These are phyloP conservation scores for Podarcis raffonei DNA, from an alignment of 2,113 vertebrate species.

Conservation along the genomic window DNA sequence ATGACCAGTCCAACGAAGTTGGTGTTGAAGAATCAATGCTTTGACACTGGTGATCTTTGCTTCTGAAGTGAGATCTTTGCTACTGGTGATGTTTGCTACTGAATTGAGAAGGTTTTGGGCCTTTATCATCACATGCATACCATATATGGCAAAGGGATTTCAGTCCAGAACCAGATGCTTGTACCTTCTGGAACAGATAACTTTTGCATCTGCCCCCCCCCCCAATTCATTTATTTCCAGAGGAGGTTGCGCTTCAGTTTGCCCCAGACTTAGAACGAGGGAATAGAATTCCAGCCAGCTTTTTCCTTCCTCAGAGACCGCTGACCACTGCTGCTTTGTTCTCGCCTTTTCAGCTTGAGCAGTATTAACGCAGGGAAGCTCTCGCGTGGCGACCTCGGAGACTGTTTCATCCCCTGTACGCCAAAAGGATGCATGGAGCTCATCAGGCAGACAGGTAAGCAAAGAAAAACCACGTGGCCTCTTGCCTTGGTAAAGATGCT, in stretches of 20 bases:
- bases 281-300: not conserved
- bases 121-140: too few species aligned
- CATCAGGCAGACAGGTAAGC: conserved; percentile 89
- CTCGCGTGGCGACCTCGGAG: conserved; percentile 89
- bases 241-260: not conserved
- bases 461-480: not conserved
- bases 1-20: too few species aligned
- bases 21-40: too few species aligned
- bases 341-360: conserved; percentile 81
- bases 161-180: not conserved
- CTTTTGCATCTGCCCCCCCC: too few species aligned
- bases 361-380: conserved; percentile 95
- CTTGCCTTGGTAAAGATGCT: not conserved
- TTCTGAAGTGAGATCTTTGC: too few species aligned
- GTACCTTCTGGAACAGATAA: not conserved
- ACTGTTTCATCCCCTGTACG: conserved; percentile 96
- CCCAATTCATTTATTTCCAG: not conserved
- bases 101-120: too few species aligned
- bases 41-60: too few species aligned
- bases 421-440: conserved; percentile 98
- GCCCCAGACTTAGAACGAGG: not conserved
- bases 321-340: conserved; percentile 28
- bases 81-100: too few species aligned
- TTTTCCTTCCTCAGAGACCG: conserved; percentile 2
- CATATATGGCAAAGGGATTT: not conserved